These are phyloP conservation scores for Acanthisitta chloris DNA, from an alignment of 2,113 vertebrate species.

Conservation along the genomic window DNA sequence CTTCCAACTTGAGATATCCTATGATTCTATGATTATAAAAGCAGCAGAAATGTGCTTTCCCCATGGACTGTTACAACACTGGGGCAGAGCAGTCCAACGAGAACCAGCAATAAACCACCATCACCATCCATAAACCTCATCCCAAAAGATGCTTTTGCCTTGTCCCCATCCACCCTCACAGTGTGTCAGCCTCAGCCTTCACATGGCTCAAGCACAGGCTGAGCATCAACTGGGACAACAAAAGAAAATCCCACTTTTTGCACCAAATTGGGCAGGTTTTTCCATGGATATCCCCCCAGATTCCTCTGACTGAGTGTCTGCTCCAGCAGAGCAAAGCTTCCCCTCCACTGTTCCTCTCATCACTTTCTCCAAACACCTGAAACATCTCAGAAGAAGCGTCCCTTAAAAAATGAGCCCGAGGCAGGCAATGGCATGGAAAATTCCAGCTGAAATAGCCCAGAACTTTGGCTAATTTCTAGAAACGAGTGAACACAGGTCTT, in stretches of 20 bases:
- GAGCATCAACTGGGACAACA: background rate
- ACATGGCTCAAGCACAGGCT: background rate
- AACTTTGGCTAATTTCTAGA: background rate
- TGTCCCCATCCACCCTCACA: accelerated
- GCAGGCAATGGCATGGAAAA: background rate
- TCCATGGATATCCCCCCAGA: background rate
- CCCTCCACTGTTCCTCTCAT: background rate
- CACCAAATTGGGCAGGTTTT: background rate
- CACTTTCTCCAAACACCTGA: background rate
- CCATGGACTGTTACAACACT: background rate
- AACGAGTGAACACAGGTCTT: constrained; percentile 3
- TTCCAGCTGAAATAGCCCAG: background rate
- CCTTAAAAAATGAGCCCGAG: background rate
- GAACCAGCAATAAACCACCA: background rate
- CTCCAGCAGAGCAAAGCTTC: background rate
- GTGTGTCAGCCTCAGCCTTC: background rate
- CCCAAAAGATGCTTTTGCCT: background rate
- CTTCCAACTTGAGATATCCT: background rate
- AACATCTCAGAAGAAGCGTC: background rate
- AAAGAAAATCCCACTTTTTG: background rate
- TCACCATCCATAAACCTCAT: background rate
- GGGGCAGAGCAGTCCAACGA: background rate
- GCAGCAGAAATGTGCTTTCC: background rate
- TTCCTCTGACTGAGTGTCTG: background rate
- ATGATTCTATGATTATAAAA: background rate